A percentile compares a stretch with the other conserved stretches of the same genome.
Conservation (phyloP, 2,797 vertebrate species). For the Parauchenoglanis punctatus region DNA sequence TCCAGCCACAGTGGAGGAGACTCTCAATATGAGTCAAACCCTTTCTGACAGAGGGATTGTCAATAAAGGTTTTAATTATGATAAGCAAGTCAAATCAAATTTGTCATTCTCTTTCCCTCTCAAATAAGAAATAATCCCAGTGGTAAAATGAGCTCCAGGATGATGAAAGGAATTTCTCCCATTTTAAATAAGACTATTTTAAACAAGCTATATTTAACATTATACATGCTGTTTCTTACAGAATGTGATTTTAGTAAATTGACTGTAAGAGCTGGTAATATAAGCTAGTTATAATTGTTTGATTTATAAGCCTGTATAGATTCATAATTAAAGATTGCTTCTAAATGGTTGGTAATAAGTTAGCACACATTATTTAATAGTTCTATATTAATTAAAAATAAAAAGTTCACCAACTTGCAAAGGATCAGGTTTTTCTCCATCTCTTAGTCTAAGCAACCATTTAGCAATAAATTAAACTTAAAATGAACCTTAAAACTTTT, state of each 20-base stretch:
- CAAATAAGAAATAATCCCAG: constrained; percentile 39
- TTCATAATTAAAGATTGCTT: background rate
- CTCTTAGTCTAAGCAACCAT: background rate
- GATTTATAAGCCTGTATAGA: background rate
- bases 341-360: background rate
- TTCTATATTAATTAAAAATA: background rate
- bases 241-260: background rate
- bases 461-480: background rate
- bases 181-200: background rate
- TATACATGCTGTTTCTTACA: background rate
- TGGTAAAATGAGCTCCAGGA: constrained; percentile 52
- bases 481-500: background rate
- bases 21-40: constrained; percentile 58
- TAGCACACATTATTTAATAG: background rate
- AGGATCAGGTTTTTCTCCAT: background rate
- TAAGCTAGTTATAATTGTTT: background rate
- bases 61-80: constrained; percentile 67
- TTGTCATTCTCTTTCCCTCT: constrained; percentile 55
- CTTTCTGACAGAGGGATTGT: constrained; percentile 64
- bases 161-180: background rate
- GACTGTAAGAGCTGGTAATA: background rate
- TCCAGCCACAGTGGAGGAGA: constrained; percentile 58
- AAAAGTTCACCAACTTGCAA: background rate
- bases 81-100: constrained; percentile 70
- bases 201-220: background rate